Evolutionary conservation across 2,797 vertebrate species (phyloP).

Genomic region (Ataeniobius toweri): DNA sequence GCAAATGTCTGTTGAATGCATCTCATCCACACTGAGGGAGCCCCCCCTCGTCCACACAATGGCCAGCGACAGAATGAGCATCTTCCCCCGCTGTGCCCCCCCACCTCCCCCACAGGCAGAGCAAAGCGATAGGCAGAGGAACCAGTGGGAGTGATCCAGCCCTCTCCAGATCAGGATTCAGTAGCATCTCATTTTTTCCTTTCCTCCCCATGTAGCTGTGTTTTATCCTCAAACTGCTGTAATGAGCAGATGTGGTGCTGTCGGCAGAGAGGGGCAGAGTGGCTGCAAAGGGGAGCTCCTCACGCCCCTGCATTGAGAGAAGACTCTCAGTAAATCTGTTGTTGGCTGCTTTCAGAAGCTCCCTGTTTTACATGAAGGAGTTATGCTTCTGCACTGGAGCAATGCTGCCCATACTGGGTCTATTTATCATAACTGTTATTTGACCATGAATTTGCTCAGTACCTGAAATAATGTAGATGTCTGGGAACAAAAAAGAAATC

Average conservation of each 20-base stretch:
- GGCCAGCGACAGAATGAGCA: constrained; percentile 67
- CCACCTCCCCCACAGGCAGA: constrained; percentile 63
- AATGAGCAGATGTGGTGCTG: constrained; percentile 51
- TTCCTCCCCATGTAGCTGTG: constrained; percentile 54
- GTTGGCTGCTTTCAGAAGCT: constrained; percentile 36
- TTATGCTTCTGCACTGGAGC: background rate
- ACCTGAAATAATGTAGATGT: background rate
- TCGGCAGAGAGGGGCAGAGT: constrained; percentile 39
- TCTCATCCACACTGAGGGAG: constrained; percentile 69
- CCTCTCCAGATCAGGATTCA: constrained; percentile 65
- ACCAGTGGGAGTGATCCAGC: constrained; percentile 78
- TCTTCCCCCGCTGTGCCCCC: constrained; percentile 68
- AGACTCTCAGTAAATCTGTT: constrained; percentile 35
- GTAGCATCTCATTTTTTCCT: constrained; percentile 63
- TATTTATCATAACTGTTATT: background rate
- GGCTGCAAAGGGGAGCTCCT: constrained; percentile 55
- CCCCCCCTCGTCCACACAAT: constrained; percentile 69
- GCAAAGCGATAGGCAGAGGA: constrained; percentile 67
- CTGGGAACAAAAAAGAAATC: background rate
- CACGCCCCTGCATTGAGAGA: constrained; percentile 64
- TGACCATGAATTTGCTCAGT: constrained; percentile 19
- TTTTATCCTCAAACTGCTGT: constrained; percentile 51
- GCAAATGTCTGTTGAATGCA: constrained; percentile 64
- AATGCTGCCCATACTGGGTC: background rate
- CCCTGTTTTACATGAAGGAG: constrained; percentile 2